Evolutionary conservation across 2,113 vertebrate species (phyloP), one percentile per base, ranked within the genome.

Genomic region (Panurus biarmicus): DNA sequence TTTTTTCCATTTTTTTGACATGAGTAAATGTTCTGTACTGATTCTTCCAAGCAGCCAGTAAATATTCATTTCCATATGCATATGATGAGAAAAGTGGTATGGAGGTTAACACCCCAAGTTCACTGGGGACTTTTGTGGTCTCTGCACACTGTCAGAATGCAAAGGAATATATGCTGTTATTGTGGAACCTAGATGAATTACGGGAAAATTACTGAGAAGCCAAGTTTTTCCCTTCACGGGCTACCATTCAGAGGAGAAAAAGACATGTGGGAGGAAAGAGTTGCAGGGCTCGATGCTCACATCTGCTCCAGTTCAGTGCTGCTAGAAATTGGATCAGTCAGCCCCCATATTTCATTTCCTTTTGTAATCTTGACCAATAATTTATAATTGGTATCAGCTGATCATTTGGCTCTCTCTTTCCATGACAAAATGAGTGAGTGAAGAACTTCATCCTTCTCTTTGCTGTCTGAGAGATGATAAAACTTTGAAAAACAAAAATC

Each of bases 341-440:
- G 87, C 51, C 60, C 35, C 40, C 56, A 36, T 92, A 95, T 92
- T 96, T 96, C 61, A 96, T 96, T 96, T 92, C 83, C 94, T 86
- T 95, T 31, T 53, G 58, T 96, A 96, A 96, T 93, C 94, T 90
- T 84, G 51, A 93, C 90, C 90, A 90, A 81, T 89, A 90, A 93
- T 89, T 96, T 89, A 36, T 96, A 95, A 96, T 93, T 92, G 83
- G 28, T 94, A 78, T 95, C 92, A 94, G 83, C 89, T 95, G 94
- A 95, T 96, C 75, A 92, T 94, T 80, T 93, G 90, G 10, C 51
- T 14, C 36, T 65, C 60, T 84, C 78, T 92, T 93, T 80, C 56
- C 12, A 2, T 67, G 65, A 82, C 72, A 94, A 90, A 92, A 89
- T 36, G 51, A 90, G 20, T 47, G 50, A 92, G 36, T 67, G 85